A percentile compares a stretch with the other conserved stretches of the same genome.
phyloP scores from a whole-genome alignment of 2,797 vertebrate genomes.

The Enteromius anoplus region DNA sequence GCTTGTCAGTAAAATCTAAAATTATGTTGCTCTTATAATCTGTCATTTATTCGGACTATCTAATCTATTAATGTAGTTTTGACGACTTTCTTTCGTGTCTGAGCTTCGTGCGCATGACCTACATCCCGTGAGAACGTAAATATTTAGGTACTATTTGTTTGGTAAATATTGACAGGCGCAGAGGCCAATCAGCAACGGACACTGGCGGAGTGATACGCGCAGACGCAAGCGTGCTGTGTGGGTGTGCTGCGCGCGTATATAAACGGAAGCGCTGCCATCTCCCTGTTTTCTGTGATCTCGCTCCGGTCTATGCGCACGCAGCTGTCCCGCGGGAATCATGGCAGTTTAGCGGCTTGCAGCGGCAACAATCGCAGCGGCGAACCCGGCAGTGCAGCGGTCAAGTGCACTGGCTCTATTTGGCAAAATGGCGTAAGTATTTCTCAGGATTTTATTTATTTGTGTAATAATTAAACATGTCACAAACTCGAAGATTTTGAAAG shows the following conservation, averaged over 20 bases:
- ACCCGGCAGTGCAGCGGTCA: slow-evolving; percentile 78
- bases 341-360: slow-evolving; percentile 74
- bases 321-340: slow-evolving; percentile 67
- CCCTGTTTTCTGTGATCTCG: not conserved
- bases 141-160: slow-evolving; percentile 43
- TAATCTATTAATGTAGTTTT: too few species aligned
- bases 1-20: not conserved
- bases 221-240: slow-evolving; percentile 56
- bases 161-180: not conserved
- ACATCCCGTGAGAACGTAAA: slow-evolving; percentile 15
- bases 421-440: slow-evolving; percentile 84
- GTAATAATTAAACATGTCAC: too few species aligned
- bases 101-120: not conserved
- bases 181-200: slow-evolving; percentile 43
- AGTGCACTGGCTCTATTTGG: slow-evolving; percentile 77
- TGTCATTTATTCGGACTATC: not conserved
- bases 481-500: not conserved
- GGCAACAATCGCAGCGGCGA: slow-evolving; percentile 75
- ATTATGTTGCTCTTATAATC: not conserved
- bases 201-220: slow-evolving; percentile 37
- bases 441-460: not conserved
- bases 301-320: accelerated
- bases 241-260: slow-evolving; percentile 62
- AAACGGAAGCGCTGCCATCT: accelerated
- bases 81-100: not conserved